Base-by-base conservation (phyloP, 2,888 invertebrate genomes). In the Latrodectus elegans region DNA sequence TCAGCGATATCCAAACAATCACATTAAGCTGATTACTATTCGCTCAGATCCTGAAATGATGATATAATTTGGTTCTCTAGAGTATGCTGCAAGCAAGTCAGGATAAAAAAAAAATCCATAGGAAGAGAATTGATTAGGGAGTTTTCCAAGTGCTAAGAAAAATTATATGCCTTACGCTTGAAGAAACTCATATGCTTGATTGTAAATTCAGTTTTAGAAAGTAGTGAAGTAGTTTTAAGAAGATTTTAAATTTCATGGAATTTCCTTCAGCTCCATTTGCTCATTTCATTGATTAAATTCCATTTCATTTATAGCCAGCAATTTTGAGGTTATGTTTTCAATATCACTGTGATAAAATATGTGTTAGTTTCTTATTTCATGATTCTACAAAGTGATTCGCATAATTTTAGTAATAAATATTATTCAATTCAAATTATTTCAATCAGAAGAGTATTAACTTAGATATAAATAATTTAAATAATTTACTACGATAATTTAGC, bases 1-100 rank as follows among this genome's bases (percentile, higher is more conserved):
- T 84, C 77, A 53, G 73, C 64, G 71, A 79, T 84, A 84, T 78
- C 78, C 55, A 84, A 78, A 70, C 85, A 85, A 75, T 80, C 79
- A 64, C 85, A 85, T 85, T 85, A 80, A 71, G 75, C 85, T 85
- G 70, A 80, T 85, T 85, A 64, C 73, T 65, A 78, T 72, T 65
- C 68, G 70, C 60, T 79, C 70, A 80, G 10, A 60, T 71, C 77
- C 71, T 71, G 70, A 53, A 84, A 70, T 68, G 64, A 78, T 74
- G 70, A 80, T 85, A 79, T 85, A 74, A 80, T 68, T 80, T 80
- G 53, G 60, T 22, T 51, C 73, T 55, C 60, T 38, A 65, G 64
- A 11, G 75, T 49, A 79, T 55, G 65, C 52, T 38, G 67, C 15
- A 75, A 52, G 75, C 60, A 75, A 80, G 68, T 64, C 26, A 53